Evolutionary conservation across 2,797 vertebrate species (phyloP).

Genomic region (Sebastes trivittatus): DNA sequence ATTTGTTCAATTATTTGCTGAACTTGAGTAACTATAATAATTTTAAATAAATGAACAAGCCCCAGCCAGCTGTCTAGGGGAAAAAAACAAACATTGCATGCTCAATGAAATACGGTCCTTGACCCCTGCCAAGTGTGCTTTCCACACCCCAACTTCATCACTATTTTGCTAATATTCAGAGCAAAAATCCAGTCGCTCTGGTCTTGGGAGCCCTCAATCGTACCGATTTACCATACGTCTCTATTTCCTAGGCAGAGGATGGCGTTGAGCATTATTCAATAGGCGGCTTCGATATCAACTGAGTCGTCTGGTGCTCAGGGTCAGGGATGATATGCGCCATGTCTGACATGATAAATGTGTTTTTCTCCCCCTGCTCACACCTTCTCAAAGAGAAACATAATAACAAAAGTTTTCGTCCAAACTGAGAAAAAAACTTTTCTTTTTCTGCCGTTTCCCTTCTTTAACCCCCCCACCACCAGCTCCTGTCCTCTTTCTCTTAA

Average conservation of each 20-base stretch:
- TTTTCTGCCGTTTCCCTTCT: slow-evolving; percentile 20
- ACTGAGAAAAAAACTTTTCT: slow-evolving; percentile 59
- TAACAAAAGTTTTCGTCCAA: slow-evolving; percentile 75
- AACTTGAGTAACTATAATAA: background rate
- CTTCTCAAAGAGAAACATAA: slow-evolving; percentile 76
- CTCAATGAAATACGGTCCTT: slow-evolving; percentile 1
- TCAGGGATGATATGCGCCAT: slow-evolving; percentile 76
- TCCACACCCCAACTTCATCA: slow-evolving; percentile 19
- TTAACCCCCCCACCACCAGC: slow-evolving; percentile 62
- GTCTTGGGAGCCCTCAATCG: slow-evolving; percentile 33
- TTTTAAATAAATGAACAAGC: slow-evolving; percentile 1
- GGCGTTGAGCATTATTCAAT: slow-evolving; percentile 73
- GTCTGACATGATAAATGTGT: slow-evolving; percentile 80
- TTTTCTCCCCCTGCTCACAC: slow-evolving; percentile 73
- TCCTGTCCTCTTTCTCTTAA: slow-evolving; percentile 59
- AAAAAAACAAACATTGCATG: background rate
- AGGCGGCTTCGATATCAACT: slow-evolving; percentile 67
- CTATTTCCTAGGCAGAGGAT: slow-evolving; percentile 66
- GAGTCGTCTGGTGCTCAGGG: slow-evolving; percentile 68
- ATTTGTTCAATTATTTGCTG: background rate
- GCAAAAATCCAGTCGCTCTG: background rate
- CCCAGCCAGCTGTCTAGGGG: background rate
- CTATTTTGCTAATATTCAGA: slow-evolving; percentile 28
- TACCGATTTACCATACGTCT: slow-evolving; percentile 61
- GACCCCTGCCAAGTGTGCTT: slow-evolving; percentile 10